Conservation (phyloP, 2,113 vertebrate species). For the Atractosteus spatula region DNA sequence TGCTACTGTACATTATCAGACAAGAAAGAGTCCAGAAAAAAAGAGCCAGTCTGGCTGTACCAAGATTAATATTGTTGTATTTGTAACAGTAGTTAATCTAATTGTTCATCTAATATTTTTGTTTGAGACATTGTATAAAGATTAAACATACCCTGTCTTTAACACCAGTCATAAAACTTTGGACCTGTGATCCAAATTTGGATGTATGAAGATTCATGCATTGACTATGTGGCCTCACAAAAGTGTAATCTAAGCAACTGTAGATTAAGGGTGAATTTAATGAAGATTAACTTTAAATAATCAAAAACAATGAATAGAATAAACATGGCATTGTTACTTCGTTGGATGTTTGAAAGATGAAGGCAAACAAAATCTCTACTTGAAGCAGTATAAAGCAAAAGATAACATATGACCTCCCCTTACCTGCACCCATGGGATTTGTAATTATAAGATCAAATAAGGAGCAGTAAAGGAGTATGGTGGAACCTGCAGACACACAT, state of each 20-base stretch:
- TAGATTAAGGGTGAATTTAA: neutral
- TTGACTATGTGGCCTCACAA: slow-evolving; percentile 9
- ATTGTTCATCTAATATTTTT: too few relatives aligned
- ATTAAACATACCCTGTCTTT: too few relatives aligned
- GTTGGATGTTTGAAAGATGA: neutral
- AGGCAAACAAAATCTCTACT: slow-evolving; percentile 2
- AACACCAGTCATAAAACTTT: too few relatives aligned
- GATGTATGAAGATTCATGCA: neutral
- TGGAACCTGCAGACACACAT: slow-evolving; percentile 33
- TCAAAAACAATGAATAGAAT: neutral
- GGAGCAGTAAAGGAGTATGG: slow-evolving; percentile 25
- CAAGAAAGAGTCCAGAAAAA: too few relatives aligned
- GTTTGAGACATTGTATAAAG: too few relatives aligned
- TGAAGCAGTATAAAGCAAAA: slow-evolving; percentile 18
- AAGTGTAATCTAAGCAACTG: slow-evolving; percentile 19
- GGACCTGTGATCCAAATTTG: too few relatives aligned
- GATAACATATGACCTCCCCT: slow-evolving; percentile 33
- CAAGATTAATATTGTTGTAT: too few relatives aligned
- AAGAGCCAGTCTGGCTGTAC: too few relatives aligned
- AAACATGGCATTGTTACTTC: neutral
- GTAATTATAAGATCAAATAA: slow-evolving; percentile 41
- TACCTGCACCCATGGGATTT: slow-evolving; percentile 35
- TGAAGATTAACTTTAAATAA: slow-evolving; percentile 3
- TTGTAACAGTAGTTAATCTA: too few relatives aligned
- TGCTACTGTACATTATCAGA: too few relatives aligned